These are phyloP conservation scores for Pogona vitticeps DNA, from an alignment of 2,113 vertebrate species.

Conservation along the genomic window DNA sequence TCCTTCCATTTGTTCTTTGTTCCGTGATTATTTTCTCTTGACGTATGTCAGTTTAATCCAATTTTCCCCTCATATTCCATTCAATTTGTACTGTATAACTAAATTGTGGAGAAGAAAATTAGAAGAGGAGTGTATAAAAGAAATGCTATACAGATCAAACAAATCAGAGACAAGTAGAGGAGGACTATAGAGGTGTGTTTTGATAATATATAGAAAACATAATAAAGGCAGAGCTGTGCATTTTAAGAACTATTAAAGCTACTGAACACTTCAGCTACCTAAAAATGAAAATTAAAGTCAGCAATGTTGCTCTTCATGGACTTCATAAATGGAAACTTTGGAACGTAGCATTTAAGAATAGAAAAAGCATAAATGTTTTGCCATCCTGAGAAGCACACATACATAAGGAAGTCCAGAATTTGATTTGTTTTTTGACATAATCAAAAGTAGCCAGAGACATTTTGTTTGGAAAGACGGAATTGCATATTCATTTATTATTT, in stretches of 20 bases:
- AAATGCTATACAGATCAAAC: not conserved
- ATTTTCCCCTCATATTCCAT: not conserved
- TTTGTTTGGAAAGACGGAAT: not conserved
- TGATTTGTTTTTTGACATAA: not conserved
- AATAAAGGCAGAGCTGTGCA: too few relatives aligned
- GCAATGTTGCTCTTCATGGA: not conserved
- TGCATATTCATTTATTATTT: not conserved
- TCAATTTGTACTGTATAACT: not conserved
- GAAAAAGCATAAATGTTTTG: not conserved
- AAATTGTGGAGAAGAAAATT: not conserved
- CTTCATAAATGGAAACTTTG: not conserved
- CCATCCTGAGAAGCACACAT: not conserved
- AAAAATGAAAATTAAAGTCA: too few relatives aligned
- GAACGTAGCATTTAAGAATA: too few relatives aligned
- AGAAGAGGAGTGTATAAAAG: not conserved
- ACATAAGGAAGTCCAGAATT: not conserved
- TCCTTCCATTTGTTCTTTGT: not conserved
- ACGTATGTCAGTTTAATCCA: not conserved
- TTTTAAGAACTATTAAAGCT: too few relatives aligned
- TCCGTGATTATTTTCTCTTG: not conserved
- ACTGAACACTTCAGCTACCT: too few relatives aligned
- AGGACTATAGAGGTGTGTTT: not conserved
- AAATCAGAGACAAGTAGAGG: not conserved
- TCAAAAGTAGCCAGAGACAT: not conserved
- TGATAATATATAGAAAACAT: not conserved